These are phyloP conservation scores for Tangara arthus DNA, from an alignment of 2,797 vertebrate species.

Conservation along the genomic window DNA sequence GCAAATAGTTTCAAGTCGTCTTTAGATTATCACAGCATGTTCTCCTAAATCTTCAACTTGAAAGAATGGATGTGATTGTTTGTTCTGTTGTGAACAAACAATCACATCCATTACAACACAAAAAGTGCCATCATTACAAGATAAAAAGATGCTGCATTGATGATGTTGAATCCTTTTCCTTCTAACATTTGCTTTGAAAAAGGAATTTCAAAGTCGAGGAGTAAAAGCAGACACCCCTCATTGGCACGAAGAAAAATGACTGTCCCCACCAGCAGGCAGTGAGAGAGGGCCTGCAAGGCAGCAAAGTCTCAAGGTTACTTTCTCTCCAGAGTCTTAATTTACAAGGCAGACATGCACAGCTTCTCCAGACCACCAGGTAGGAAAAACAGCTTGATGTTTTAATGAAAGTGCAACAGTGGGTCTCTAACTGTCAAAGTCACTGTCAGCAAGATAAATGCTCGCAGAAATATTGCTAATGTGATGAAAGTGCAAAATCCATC, in stretches of 20 bases:
- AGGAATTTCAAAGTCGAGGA: background rate
- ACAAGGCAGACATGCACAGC: background rate
- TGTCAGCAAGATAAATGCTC: slow-evolving; percentile 14
- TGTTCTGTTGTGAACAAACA: background rate
- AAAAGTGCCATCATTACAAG: too few species aligned
- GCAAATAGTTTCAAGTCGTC: background rate
- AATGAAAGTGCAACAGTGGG: slow-evolving; percentile 3
- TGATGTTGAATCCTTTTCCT: background rate
- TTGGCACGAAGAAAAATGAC: background rate
- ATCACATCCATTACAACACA: background rate
- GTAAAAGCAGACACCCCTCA: background rate
- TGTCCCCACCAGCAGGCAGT: background rate
- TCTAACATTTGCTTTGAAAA: background rate
- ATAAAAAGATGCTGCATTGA: background rate
- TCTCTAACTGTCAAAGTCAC: background rate
- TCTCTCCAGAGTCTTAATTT: background rate
- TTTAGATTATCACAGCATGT: background rate
- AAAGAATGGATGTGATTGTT: background rate
- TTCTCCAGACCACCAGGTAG: background rate
- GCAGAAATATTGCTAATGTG: slow-evolving; percentile 8
- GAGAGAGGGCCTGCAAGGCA: background rate
- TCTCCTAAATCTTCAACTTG: background rate
- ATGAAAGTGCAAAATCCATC: slow-evolving; percentile 29
- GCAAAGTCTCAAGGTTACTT: background rate
- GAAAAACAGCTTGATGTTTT: background rate